Evolutionary conservation across 2,888 invertebrate genomes (phyloP), one percentile per base, ranked within the genome.

Genomic region (Drosophila incognita): DNA sequence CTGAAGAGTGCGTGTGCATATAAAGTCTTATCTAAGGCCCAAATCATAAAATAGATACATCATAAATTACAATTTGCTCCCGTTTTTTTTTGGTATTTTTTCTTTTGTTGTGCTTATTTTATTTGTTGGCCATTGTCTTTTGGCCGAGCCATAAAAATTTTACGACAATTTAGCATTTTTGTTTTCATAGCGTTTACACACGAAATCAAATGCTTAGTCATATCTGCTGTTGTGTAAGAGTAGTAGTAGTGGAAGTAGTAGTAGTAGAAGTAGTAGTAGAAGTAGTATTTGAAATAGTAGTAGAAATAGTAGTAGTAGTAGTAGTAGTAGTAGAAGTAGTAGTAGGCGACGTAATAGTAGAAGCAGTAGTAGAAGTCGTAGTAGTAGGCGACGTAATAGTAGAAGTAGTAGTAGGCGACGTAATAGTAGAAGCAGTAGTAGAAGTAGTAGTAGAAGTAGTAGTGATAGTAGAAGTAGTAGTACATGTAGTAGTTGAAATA

Each of bases 141-240:
- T n/a, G 57, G 27, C 21, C 24, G 24, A 38, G 53, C 49, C 64
- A 70, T 79, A 72, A 74, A 79, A 62, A 48, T 66, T 82, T 74
- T 70, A 82, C 60, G 77, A 78, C 66, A 75, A 53, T 66, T 74
- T 79, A 38, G 54, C 53, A 35, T 70, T 59, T 74, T 59, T 56
- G 49, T 74, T 79, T 71, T 76, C 69, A 81, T 81, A 69, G 73
- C 76, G 56, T 18, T 74, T 69, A 81, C 56, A 79, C 81, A 85
- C 79, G 81, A 74, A 54, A 81, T 61, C 66, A 72, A 76, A 65
- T 76, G 79, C 83, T 83, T 83, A 82, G 81, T 83, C 82, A 83
- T 82, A 59, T 74, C 54, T 62, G 52, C 38, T 35, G 24, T n/a
- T 38, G 42, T 31, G 49, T n/a, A 54, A 42, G 48, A 36, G 21